Evolutionary conservation across 2,113 vertebrate genomes (phyloP).

Genomic region (Haplotaxodon microlepis): DNA sequence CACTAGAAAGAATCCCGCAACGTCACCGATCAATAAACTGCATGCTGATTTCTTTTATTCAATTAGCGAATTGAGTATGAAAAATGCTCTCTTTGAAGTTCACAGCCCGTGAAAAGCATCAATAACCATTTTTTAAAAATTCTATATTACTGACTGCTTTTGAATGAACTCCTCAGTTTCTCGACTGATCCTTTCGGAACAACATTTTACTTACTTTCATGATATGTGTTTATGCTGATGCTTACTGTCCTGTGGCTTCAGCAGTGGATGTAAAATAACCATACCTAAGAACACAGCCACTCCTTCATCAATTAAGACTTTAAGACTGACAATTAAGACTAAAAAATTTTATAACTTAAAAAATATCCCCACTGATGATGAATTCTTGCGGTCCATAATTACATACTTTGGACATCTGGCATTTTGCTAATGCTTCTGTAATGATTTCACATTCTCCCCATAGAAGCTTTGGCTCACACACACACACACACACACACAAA

Average conservation of each 20-base stretch:
- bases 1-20: background rate
- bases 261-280: background rate
- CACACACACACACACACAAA: background rate
- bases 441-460: background rate
- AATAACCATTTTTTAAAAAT: rapidly evolving
- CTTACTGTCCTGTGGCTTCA: background rate
- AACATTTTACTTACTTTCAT: background rate
- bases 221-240: background rate
- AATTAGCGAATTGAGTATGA: background rate
- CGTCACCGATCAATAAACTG: background rate
- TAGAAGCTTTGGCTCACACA: background rate
- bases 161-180: background rate
- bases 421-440: background rate
- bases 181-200: background rate
- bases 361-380: background rate
- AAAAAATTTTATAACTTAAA: background rate
- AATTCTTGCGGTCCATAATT: background rate
- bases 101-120: background rate
- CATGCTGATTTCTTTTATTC: background rate
- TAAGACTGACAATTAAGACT: background rate
- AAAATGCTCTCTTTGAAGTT: background rate
- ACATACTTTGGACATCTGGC: background rate
- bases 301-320: background rate
- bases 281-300: background rate
- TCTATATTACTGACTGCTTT: background rate